Evolutionary conservation across 2,888 invertebrate genomes (phyloP), one percentile per base, ranked within the genome.

Genomic region (Sminthurides aquaticus): DNA sequence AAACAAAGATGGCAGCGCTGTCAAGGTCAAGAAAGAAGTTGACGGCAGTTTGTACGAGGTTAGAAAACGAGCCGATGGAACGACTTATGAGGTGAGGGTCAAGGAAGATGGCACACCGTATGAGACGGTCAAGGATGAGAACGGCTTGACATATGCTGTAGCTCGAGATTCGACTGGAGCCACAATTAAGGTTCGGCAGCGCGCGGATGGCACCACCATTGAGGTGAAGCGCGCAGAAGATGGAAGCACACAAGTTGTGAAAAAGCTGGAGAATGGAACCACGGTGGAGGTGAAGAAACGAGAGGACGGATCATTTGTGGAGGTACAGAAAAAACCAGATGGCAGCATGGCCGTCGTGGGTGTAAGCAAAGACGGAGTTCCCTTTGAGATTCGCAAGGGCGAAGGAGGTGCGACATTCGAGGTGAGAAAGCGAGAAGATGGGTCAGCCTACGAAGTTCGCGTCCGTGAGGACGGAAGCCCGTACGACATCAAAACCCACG

Each of bases 131-230:
- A 52, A 20, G 15, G 8, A 5, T 28, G 56, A 62, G 15, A 54
- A 62, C 27, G 60, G 60, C 25, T 49, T 49, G 25, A 52, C 52
- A 8, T 60, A 60, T 29, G 52, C 60, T 24, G 60, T 60, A 25
- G 60, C 60, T 11, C 49, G 25, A 28, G 28, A 26, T 25, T 24
- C 43, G 52, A 29, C 49, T 20, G 60, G 60, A 5, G 27, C n/a
- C 8, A 52, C 52, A n/a, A 20, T 60, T 22, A 49, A 60, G 27
- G 28, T 60, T 24, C 15, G 60, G 22, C 24, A 48, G n/a, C 27
- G 28, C 2, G 29, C 49, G 29, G 60, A 60, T 27, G 60, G 60
- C 8, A 27, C 49, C 5, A 34, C 15, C 5, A 34, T 22, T 55
- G 22, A 55, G 24, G 55, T 55, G 55, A 55, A 55, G 24, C 52